Evolutionary conservation across 2,113 vertebrate genomes (phyloP), one percentile per base, ranked within the genome.

Genomic region (Cervus canadensis): DNA sequence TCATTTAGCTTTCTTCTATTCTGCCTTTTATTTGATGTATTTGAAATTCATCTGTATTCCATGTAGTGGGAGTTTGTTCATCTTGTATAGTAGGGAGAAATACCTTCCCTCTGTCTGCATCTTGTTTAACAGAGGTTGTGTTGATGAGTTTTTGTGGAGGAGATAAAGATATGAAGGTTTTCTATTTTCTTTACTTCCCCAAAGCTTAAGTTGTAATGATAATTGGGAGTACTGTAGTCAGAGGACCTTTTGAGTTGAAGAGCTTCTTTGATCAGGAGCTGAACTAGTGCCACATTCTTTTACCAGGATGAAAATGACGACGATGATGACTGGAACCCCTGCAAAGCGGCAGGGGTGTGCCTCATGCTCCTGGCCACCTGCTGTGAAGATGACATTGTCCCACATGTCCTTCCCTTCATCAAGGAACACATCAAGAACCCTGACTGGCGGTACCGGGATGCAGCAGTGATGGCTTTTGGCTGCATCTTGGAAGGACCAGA

Each of bases 241-340:
- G 25, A 52, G 33, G 36, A 50, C 56, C 43, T 82, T 95, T 83
- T 71, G 78, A 57, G 30, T 84, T 67, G 45, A 81, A 87, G 14
- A 59, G 45, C 26, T 91, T 54, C 13, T 82, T 67, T 74, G 48
- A 60, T 57, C 9, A 81, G 45, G 89, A 84, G 33, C 21, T 84
- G 26, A 85, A 76, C 7, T 78, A 30, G 5, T 52, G 40, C 26
- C 15, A 15, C n/a, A 0, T 85, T 64, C 6, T 87, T 67, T 25
- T 30, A 17, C 48, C 97, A 99, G 99, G 99, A 99, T 7, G 99
- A 99, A 98, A 99, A 99, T 0, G 99, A 99, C 3, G 99, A 99
- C 0, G 99, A 99, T 0, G 99, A 99, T 0, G 99, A 99, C 99
- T 99, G 99, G 99, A 99, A 99, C 98, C 99, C 99, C 8, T 99